Percentiles rank a stretch among this genome's conserved stretches.
These are phyloP conservation scores for Hippasteria phrygiana DNA, from an alignment of 53 echinoderm and acorn worm genomes.

Conservation along the genomic window DNA sequence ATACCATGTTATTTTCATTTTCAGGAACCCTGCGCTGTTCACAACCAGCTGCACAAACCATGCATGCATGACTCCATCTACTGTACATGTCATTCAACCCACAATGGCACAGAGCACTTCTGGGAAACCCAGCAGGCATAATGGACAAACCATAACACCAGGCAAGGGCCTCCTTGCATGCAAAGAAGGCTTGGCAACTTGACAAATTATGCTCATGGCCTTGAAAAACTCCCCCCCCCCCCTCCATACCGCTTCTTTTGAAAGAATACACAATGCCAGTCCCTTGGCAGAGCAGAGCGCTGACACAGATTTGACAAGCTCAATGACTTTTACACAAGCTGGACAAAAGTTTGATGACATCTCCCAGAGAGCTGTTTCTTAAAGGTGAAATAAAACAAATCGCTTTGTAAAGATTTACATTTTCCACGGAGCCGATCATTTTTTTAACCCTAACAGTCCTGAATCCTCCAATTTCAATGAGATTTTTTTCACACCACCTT, in stretches of 20 bases:
- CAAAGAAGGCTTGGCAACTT: too few relatives aligned
- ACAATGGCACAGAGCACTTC: neutral
- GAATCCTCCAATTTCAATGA: too few relatives aligned
- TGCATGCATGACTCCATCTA: neutral
- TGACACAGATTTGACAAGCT: neutral
- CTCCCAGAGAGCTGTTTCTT: too few relatives aligned
- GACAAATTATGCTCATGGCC: neutral
- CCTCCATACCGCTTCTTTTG: neutral
- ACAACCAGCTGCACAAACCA: neutral
- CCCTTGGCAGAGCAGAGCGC: neutral
- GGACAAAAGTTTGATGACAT: conserved; percentile 20
- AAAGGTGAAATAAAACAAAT: too few relatives aligned
- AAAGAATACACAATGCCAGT: neutral
- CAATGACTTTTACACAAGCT: neutral
- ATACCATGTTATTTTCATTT: neutral
- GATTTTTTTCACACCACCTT: too few relatives aligned
- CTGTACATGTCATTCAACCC: conserved; percentile 4
- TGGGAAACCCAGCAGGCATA: neutral
- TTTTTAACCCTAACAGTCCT: too few relatives aligned
- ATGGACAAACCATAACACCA: neutral
- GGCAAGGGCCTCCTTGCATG: too few relatives aligned
- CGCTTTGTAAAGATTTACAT: too few relatives aligned
- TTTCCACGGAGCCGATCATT: too few relatives aligned
- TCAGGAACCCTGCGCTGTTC: neutral
- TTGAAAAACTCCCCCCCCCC: neutral